phyloP scores from a whole-genome alignment of 2,797 vertebrate species.

The Pangasius larnaudii region DNA sequence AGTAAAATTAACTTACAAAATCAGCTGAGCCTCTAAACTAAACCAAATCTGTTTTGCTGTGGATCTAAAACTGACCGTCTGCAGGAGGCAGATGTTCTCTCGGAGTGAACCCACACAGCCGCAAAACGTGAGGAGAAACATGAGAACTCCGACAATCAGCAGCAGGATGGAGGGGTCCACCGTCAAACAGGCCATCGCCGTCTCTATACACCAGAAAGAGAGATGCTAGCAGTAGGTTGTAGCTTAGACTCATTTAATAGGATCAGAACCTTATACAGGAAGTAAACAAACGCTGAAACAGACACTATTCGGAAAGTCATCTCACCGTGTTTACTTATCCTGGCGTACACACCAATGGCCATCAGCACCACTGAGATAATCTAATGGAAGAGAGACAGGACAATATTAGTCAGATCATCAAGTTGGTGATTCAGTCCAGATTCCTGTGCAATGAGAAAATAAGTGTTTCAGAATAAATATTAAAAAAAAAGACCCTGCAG shows the following conservation, averaged over 20 bases:
- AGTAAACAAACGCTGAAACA: neutral
- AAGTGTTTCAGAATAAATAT: neutral
- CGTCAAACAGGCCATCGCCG: conserved; percentile 81
- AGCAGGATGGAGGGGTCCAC: conserved; percentile 89
- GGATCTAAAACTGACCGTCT: conserved; percentile 76
- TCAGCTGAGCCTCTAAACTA: neutral
- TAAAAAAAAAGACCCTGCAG: neutral
- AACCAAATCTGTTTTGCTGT: neutral
- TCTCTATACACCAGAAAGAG: conserved; percentile 70
- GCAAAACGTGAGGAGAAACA: conserved; percentile 95
- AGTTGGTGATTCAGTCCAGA: neutral
- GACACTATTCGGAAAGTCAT: conserved; percentile 57
- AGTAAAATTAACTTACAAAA: neutral
- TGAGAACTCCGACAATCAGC: conserved; percentile 84
- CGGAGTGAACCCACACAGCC: conserved; percentile 92
- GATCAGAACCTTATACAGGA: neutral
- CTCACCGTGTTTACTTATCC: conserved; percentile 87
- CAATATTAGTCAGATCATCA: neutral
- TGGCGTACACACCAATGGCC: conserved; percentile 86
- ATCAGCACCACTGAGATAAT: conserved; percentile 85
- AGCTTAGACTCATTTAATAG: neutral
- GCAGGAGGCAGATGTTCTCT: conserved; percentile 93
- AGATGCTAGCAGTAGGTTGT: neutral
- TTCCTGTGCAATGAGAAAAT: neutral
- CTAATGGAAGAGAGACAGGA: conserved; percentile 28